A percentile compares a stretch with the other conserved stretches of the same genome.
phyloP scores from a whole-genome alignment of 2,888 invertebrate genomes.

The Loripinus fragilis region DNA sequence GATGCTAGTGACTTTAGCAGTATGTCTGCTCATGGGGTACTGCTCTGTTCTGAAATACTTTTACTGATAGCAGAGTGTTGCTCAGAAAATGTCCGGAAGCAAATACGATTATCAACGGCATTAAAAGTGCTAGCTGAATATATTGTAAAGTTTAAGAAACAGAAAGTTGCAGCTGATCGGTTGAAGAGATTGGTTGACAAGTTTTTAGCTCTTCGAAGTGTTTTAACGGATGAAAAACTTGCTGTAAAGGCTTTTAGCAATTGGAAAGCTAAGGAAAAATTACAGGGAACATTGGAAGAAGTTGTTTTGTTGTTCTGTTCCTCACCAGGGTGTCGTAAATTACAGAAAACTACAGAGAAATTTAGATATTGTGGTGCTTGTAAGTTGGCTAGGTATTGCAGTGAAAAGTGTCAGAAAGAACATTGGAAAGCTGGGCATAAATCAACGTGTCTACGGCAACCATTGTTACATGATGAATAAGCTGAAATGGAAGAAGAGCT shows the following conservation, averaged over 20 bases:
- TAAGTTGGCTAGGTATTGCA: conserved; percentile 63
- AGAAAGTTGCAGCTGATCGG: neutral
- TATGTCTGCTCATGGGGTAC: conserved; percentile 29
- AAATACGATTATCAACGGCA: conserved; percentile 50
- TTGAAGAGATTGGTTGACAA: conserved; percentile 13
- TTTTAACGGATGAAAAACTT: conserved; percentile 34
- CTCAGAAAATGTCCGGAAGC: conserved; percentile 36
- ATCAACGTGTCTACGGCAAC: conserved; percentile 49
- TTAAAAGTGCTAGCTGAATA: conserved; percentile 49
- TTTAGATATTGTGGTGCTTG: conserved; percentile 67
- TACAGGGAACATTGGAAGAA: conserved; percentile 43
- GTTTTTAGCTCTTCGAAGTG: conserved; percentile 21
- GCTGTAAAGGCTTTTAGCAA: conserved; percentile 30
- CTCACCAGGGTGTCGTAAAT: conserved; percentile 59
- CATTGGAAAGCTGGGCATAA: conserved; percentile 68
- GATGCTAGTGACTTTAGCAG: conserved; percentile 30
- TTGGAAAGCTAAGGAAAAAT: conserved; percentile 55
- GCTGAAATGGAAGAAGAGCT: no score
- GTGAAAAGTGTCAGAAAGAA: conserved; percentile 64
- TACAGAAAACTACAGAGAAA: conserved; percentile 37
- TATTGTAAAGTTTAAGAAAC: conserved; percentile 29
- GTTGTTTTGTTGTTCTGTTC: conserved; percentile 54
- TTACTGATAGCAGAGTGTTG: conserved; percentile 42
- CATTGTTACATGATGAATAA: neutral
- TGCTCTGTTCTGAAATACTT: conserved; percentile 44